Evolutionary conservation across 2,888 invertebrate genomes (phyloP).

Genomic region (Diadegma fenestrale): DNA sequence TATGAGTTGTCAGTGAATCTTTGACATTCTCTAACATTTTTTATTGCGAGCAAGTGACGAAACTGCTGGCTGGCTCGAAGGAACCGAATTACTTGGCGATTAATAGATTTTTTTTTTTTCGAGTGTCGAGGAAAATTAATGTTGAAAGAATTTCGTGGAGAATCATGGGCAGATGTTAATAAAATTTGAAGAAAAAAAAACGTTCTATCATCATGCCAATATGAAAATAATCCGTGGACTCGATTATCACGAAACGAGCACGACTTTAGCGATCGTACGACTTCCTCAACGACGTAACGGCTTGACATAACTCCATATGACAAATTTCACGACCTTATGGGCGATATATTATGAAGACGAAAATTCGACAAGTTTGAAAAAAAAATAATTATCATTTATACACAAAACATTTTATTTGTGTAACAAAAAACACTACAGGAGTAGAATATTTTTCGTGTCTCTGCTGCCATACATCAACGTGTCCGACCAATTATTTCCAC

Average conservation of each 20-base stretch:
- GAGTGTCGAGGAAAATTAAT: background rate
- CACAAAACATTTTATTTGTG: slow-evolving; percentile 38
- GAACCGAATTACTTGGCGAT: slow-evolving; percentile 73
- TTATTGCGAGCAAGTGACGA: slow-evolving; percentile 15
- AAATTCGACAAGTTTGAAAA: slow-evolving; percentile 10
- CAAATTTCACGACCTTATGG: slow-evolving; percentile 31
- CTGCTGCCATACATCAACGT: slow-evolving; percentile 79
- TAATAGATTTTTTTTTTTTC: background rate
- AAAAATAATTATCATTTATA: slow-evolving; percentile 19
- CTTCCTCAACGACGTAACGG: slow-evolving; percentile 56
- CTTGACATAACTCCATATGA: slow-evolving; percentile 35
- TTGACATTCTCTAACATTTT: slow-evolving; percentile 28
- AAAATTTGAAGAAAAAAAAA: slow-evolving; percentile 28
- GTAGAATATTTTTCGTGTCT: slow-evolving; percentile 67
- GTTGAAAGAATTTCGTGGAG: background rate
- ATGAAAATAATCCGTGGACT: slow-evolving; percentile 32
- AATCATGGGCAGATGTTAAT: background rate
- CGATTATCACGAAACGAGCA: slow-evolving; percentile 51
- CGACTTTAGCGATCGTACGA: slow-evolving; percentile 55
- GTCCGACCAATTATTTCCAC: slow-evolving; percentile 44
- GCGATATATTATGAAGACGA: background rate
- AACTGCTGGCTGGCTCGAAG: slow-evolving; percentile 76
- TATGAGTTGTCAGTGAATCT: slow-evolving; percentile 72
- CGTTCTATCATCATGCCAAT: slow-evolving; percentile 38
- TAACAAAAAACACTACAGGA: slow-evolving; percentile 53